Conservation (phyloP, 2,888 invertebrate species). For the Scaptodrosophila latifasciaeformis region DNA sequence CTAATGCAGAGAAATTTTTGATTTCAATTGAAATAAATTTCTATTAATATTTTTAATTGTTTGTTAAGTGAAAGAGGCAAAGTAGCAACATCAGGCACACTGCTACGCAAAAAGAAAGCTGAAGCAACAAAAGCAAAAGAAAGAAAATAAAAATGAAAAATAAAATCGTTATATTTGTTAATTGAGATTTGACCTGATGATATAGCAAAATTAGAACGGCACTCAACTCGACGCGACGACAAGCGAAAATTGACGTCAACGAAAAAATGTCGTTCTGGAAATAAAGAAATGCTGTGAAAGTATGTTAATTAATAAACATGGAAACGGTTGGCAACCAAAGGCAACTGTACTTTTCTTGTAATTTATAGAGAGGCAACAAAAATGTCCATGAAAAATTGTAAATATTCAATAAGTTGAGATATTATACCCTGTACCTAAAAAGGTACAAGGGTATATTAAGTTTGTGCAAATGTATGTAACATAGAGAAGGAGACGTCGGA, state of each 20-base stretch:
- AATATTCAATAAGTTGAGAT: too few species aligned
- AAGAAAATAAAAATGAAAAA: constrained; percentile 14
- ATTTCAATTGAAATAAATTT: constrained; percentile 68
- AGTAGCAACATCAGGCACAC: constrained; percentile 25
- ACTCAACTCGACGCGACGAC: constrained; percentile 18
- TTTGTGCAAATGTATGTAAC: too few species aligned
- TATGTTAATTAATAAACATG: constrained; percentile 58
- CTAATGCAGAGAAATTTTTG: constrained; percentile 53
- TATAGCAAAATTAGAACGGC: constrained; percentile 57
- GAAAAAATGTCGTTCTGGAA: constrained; percentile 40
- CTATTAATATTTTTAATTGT: constrained; percentile 69
- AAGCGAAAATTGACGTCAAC: constrained; percentile 56
- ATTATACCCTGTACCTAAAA: too few species aligned
- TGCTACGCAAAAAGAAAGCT: constrained; percentile 11
- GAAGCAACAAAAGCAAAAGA: background rate
- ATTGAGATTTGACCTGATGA: constrained; percentile 68
- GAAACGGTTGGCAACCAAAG: constrained; percentile 16
- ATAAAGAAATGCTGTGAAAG: constrained; percentile 65
- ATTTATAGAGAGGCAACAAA: too few species aligned
- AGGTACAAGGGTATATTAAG: too few species aligned
- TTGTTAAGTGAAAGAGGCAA: constrained; percentile 49
- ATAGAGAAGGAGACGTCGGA: too few species aligned
- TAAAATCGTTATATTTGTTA: constrained; percentile 65
- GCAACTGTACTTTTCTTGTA: constrained; percentile 16
- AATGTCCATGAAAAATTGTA: too few species aligned